These are phyloP conservation scores for Malurus alboscapulatus DNA, from an alignment of 2,113 vertebrate species.

Conservation along the genomic window DNA sequence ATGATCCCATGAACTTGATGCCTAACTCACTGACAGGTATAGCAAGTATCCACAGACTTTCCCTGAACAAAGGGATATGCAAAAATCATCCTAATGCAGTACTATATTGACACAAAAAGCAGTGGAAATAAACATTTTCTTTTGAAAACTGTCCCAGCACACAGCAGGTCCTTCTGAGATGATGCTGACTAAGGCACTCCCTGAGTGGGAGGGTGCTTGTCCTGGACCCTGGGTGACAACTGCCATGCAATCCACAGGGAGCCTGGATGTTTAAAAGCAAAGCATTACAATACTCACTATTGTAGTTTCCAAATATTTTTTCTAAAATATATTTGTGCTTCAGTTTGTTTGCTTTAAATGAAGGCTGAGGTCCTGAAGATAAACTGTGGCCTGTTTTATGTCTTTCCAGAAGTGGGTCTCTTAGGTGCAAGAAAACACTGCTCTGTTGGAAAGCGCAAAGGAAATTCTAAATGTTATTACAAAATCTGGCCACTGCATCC, in stretches of 20 bases:
- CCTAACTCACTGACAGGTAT: not conserved
- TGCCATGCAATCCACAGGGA: not conserved
- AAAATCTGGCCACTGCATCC: not conserved
- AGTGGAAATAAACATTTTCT: not conserved
- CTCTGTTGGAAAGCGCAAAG: not conserved
- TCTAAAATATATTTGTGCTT: not conserved
- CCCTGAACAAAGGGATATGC: not conserved
- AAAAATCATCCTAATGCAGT: not conserved
- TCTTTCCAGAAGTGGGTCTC: not conserved
- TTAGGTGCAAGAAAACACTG: not conserved
- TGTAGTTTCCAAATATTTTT: not conserved
- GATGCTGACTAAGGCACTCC: not conserved
- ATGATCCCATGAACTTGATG: not conserved
- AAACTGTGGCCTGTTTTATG: not conserved
- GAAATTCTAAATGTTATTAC: not conserved
- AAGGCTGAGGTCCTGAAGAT: not conserved
- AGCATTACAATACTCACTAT: not conserved
- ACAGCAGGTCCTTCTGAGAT: not conserved
- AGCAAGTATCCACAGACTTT: not conserved
- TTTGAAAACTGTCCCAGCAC: not conserved
- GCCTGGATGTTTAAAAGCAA: not conserved
- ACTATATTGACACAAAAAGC: not conserved
- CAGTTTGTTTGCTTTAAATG: not conserved
- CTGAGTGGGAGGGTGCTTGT: not conserved
- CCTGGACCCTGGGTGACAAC: not conserved